These are phyloP conservation scores for Phortica magna DNA, from an alignment of 2,888 invertebrate genomes.

Conservation along the genomic window DNA sequence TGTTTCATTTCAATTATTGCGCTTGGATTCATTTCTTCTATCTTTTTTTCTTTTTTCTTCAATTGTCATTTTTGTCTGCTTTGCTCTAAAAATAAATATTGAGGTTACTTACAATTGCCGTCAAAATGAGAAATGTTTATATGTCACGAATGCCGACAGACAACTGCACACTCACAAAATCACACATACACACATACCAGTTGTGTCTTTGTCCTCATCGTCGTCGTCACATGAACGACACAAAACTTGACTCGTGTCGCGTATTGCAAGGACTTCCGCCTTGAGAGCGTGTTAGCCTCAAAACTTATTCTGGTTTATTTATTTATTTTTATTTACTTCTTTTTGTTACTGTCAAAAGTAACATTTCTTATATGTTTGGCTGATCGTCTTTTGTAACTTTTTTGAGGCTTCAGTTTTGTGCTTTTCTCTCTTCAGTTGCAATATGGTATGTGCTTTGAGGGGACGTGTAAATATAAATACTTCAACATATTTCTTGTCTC, in stretches of 20 bases:
- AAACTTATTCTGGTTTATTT: background rate
- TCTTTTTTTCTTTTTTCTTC: constrained; percentile 16
- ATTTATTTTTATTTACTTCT: constrained; percentile 5
- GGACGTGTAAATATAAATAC: constrained; percentile 23
- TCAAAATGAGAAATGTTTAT: constrained; percentile 34
- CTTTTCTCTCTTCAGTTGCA: constrained; percentile 7
- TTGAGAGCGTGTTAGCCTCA: background rate
- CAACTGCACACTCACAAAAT: background rate
- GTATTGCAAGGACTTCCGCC: background rate
- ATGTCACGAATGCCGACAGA: constrained; percentile 15
- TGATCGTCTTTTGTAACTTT: background rate
- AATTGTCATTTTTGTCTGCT: background rate
- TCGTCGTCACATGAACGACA: background rate
- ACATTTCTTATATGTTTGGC: constrained; percentile 11
- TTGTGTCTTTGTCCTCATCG: background rate
- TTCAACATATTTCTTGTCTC: constrained; percentile 5
- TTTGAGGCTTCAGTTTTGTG: constrained; percentile 6
- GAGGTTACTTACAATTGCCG: constrained; percentile 14
- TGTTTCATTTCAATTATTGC: constrained; percentile 24
- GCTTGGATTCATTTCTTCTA: constrained; percentile 15
- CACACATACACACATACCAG: background rate
- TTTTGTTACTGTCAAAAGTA: constrained; percentile 21
- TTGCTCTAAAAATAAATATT: constrained; percentile 33
- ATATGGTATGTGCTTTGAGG: constrained; percentile 3
- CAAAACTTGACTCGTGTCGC: background rate